These are phyloP conservation scores for Pogonognathellus flavescens DNA, from an alignment of 1,140 invertebrate genomes.

Conservation along the genomic window DNA sequence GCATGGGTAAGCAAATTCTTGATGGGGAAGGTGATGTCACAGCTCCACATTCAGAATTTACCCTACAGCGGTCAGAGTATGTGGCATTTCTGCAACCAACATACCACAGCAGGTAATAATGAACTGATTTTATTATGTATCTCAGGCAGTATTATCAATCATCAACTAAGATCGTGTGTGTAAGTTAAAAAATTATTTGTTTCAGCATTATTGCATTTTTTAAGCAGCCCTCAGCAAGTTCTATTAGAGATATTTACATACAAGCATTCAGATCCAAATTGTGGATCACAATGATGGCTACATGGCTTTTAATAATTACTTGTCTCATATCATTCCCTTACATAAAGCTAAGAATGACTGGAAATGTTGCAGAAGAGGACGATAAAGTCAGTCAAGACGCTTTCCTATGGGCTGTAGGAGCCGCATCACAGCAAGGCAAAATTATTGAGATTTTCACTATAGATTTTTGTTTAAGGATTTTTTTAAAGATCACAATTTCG, in stretches of 20 bases:
- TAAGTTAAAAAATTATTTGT: not conserved
- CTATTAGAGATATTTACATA: not conserved
- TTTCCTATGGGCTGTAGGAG: not conserved
- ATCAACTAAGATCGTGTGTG: too few species aligned
- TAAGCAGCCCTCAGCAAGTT: not conserved
- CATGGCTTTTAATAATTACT: not conserved
- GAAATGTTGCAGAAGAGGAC: not conserved
- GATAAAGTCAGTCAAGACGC: not conserved
- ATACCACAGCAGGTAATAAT: not conserved
- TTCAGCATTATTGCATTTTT: not conserved
- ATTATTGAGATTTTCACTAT: not conserved
- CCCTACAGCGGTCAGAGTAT: not conserved
- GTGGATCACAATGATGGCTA: not conserved
- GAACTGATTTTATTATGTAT: too few species aligned
- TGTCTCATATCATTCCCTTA: not conserved
- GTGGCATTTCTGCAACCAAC: not conserved
- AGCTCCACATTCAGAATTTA: not conserved
- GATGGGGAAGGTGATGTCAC: not conserved
- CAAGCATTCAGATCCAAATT: not conserved
- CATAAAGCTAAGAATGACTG: not conserved
- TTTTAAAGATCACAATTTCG: too few species aligned
- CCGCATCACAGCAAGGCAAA: conserved; percentile 2
- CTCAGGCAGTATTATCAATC: too few species aligned
- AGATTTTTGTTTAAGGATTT: too few species aligned
- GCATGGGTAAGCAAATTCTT: not conserved